These are phyloP conservation scores for Aleiodes testaceus DNA, from an alignment of 2,888 invertebrate genomes.

Conservation along the genomic window DNA sequence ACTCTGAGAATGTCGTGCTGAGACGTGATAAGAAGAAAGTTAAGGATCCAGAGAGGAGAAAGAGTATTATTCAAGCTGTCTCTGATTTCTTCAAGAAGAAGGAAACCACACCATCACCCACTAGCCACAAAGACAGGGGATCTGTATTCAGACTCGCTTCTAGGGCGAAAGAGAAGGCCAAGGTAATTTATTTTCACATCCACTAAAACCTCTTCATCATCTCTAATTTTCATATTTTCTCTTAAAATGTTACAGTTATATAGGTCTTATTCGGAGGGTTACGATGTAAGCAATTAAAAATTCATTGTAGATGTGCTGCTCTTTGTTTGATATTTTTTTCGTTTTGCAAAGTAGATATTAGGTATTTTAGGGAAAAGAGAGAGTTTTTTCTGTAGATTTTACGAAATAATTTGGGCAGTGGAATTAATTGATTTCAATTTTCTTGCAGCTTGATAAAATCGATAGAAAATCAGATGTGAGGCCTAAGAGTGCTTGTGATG, in stretches of 20 bases:
- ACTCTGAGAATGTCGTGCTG: conserved; percentile 51
- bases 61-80: conserved; percentile 88
- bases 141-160: conserved; percentile 78
- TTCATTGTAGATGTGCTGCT: conserved; percentile 41
- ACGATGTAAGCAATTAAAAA: conserved; percentile 70
- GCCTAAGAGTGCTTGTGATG: conserved; percentile 69
- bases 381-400: neutral
- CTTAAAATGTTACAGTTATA: conserved; percentile 66
- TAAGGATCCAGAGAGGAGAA: conserved; percentile 83
- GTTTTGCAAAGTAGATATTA: conserved; percentile 32
- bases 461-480: conserved; percentile 62
- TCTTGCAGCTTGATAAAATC: conserved; percentile 67
- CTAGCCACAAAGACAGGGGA: conserved; percentile 73
- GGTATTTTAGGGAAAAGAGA: neutral
- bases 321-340: conserved; percentile 39
- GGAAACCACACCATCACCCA: conserved; percentile 74
- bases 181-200: conserved; percentile 73
- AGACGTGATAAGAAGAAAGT: conserved; percentile 74
- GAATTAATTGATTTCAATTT: conserved; percentile 36
- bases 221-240: conserved; percentile 33
- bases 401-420: neutral
- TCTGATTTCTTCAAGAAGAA: conserved; percentile 87
- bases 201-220: neutral
- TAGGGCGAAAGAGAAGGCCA: conserved; percentile 78
- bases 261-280: conserved; percentile 72